These are phyloP conservation scores for Merops nubicus DNA, from an alignment of 2,113 vertebrate genomes.

Conservation along the genomic window DNA sequence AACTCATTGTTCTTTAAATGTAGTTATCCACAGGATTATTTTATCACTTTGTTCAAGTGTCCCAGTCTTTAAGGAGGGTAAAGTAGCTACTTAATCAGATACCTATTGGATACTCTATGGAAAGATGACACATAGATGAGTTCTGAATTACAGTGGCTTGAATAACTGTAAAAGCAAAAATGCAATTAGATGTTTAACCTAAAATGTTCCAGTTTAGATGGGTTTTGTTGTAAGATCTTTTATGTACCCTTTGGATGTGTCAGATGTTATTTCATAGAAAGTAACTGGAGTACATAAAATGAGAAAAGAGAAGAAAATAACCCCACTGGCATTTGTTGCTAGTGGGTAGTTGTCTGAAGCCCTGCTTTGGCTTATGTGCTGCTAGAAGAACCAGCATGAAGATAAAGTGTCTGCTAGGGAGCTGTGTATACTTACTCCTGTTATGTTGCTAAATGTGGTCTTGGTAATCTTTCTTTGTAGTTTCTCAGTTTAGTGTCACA, in stretches of 20 bases:
- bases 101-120: neutral
- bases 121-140: neutral
- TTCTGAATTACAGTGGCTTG: neutral
- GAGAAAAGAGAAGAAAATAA: neutral
- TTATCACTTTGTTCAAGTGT: neutral
- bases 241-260: neutral
- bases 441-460: neutral
- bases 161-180: neutral
- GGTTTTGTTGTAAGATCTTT: neutral
- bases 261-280: neutral
- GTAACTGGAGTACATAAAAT: neutral
- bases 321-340: neutral
- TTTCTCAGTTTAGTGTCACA: neutral
- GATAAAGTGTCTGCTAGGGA: neutral
- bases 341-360: neutral
- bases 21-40: neutral
- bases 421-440: neutral
- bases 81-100: neutral
- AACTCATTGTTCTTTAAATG: neutral
- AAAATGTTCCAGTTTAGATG: neutral
- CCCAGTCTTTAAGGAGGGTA: neutral
- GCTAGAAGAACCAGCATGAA: neutral
- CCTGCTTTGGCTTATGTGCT: neutral
- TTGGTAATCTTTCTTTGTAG: neutral
- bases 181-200: neutral